Conservation (phyloP, 1,140 invertebrate species). For the Ridgeia piscesae region DNA sequence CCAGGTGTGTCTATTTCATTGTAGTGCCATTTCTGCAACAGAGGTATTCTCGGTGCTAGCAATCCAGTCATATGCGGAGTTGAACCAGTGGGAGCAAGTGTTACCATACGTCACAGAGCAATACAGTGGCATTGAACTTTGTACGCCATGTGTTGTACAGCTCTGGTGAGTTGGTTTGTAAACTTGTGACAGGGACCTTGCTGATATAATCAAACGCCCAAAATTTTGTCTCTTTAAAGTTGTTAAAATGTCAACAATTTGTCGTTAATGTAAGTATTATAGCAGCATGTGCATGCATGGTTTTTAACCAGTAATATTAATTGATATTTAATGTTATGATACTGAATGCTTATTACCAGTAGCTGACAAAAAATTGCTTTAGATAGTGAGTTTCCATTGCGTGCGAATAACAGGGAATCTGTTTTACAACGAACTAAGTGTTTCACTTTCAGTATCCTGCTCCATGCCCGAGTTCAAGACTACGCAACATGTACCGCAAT, state of each 20-base stretch:
- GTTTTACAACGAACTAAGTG: no score
- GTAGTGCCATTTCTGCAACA: neutral
- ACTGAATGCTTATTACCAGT: no score
- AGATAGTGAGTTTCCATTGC: neutral
- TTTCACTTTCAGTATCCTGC: slow-evolving; percentile 30
- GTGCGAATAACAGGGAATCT: no score
- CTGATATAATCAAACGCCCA: neutral
- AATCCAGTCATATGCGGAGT: slow-evolving; percentile 33
- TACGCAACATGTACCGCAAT: slow-evolving; percentile 28
- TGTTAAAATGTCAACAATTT: neutral
- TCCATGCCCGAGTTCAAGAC: slow-evolving; percentile 28
- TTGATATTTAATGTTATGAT: no score
- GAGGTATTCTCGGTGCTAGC: slow-evolving; percentile 22
- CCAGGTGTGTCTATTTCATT: neutral
- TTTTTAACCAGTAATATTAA: neutral
- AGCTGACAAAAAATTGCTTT: no score
- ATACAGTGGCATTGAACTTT: slow-evolving; percentile 28
- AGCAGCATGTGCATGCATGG: neutral
- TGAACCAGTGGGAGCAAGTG: slow-evolving; percentile 30
- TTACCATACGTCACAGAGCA: slow-evolving; percentile 26
- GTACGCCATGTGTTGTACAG: slow-evolving; percentile 29
- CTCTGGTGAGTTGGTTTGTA: slow-evolving; percentile 28
- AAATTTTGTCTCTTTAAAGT: neutral
- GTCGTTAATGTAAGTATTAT: neutral
- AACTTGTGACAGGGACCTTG: neutral